Percentiles rank a stretch among this genome's conserved stretches.
Conservation (phyloP, 1,140 invertebrate genomes). For the Drosophila cardini region DNA sequence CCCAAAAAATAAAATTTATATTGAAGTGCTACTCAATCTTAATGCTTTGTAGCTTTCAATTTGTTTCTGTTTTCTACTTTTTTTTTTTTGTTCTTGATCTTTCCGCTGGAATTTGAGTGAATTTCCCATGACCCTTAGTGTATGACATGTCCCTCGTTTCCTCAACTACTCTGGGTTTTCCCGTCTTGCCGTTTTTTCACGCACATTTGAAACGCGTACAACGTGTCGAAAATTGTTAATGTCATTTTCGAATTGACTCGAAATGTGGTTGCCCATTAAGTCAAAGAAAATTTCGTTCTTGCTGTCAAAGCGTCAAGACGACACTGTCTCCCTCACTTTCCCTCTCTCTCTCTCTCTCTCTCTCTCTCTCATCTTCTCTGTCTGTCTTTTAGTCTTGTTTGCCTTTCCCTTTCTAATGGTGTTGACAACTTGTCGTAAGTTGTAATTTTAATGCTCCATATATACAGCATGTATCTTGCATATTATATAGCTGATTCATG, state of each 20-base stretch:
- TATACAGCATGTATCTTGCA: slow-evolving; percentile 42
- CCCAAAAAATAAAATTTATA: neutral
- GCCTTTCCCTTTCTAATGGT: slow-evolving; percentile 38
- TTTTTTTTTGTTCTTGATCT: neutral
- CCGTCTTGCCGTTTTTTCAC: neutral
- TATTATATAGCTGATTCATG: slow-evolving; percentile 65
- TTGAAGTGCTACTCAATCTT: neutral
- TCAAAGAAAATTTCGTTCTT: slow-evolving; percentile 30
- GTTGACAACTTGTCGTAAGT: slow-evolving; percentile 64
- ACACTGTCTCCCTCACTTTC: neutral
- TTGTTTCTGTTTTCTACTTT: neutral
- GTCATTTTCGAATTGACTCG: slow-evolving; percentile 45
- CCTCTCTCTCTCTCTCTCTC: neutral
- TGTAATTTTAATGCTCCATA: slow-evolving; percentile 62
- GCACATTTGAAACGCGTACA: slow-evolving; percentile 27
- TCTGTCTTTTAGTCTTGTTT: neutral
- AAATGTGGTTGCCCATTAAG: slow-evolving; percentile 35
- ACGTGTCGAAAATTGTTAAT: slow-evolving; percentile 52
- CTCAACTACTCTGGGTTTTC: neutral
- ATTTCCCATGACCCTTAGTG: slow-evolving; percentile 28
- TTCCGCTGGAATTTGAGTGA: neutral
- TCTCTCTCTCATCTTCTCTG: neutral
- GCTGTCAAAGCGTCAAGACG: neutral
- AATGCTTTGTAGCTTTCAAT: neutral
- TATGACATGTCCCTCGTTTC: neutral